These are phyloP conservation scores for Xestobium rufovillosum DNA, from an alignment of 2,888 invertebrate species.

Conservation along the genomic window DNA sequence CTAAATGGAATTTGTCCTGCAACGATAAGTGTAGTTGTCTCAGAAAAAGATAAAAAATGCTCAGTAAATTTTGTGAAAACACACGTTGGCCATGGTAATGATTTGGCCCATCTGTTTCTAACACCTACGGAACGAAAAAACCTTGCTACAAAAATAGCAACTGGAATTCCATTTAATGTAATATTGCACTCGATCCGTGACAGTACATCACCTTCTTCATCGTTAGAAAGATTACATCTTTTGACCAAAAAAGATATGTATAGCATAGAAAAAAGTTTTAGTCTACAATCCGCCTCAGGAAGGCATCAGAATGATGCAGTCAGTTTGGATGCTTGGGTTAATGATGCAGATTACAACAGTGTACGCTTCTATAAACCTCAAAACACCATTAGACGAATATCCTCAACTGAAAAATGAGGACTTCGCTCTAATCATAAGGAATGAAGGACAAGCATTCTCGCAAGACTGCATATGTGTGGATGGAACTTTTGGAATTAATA, in stretches of 20 bases:
- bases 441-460: constrained; percentile 25
- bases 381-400: no score
- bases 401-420: constrained; percentile 23
- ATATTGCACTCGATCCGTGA: constrained; percentile 20
- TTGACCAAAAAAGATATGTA: constrained; percentile 19
- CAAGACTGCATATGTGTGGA: no score
- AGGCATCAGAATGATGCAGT: constrained; percentile 14
- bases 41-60: no score
- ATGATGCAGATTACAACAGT: constrained; percentile 12
- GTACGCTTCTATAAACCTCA: constrained; percentile 24
- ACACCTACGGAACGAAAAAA: constrained; percentile 11
- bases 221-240: constrained; percentile 17
- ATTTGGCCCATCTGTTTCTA: constrained; percentile 17
- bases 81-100: constrained; percentile 16
- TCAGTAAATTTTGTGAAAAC: no score
- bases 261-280: constrained; percentile 19
- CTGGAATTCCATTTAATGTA: constrained; percentile 18
- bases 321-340: constrained; percentile 20
- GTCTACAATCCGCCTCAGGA: constrained; percentile 12
- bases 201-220: constrained; percentile 7
- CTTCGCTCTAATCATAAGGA: constrained; percentile 28
- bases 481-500: no score
- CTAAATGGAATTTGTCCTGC: no score
- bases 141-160: constrained; percentile 16
- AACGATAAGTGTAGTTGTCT: constrained; percentile 8